Evolutionary conservation across 2,113 vertebrate species (phyloP).

Genomic region (Fulmarus glacialis): DNA sequence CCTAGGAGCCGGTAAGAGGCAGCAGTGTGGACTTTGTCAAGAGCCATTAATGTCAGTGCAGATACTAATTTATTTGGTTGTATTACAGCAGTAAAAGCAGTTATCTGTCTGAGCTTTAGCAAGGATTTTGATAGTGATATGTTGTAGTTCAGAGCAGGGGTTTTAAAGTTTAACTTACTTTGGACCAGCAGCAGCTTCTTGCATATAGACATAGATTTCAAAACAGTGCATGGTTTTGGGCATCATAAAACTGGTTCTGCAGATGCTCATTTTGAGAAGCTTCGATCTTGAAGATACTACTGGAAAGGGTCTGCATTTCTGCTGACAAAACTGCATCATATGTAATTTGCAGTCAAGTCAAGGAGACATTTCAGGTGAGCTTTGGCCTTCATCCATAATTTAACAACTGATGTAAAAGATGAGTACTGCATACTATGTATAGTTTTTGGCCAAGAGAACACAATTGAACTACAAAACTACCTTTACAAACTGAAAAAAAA

Average conservation of each 20-base stretch:
- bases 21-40: background rate
- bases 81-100: background rate
- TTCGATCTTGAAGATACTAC: background rate
- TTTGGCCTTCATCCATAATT: background rate
- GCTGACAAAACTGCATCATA: background rate
- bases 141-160: background rate
- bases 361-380: background rate
- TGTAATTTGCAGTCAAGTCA: no score
- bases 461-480: background rate
- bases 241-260: background rate
- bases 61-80: background rate
- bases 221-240: background rate
- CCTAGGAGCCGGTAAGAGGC: background rate
- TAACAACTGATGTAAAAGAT: background rate
- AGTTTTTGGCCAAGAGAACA: background rate
- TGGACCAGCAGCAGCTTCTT: background rate
- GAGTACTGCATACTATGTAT: no score
- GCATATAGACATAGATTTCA: background rate
- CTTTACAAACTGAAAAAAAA: background rate
- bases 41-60: background rate
- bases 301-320: background rate
- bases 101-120: no score
- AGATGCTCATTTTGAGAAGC: accelerated
- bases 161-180: background rate
- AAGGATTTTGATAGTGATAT: background rate